A percentile compares a stretch with the other conserved stretches of the same genome.
Evolutionary conservation across 2,113 vertebrate species (phyloP).

Genomic region (Crotalus tigris): DNA sequence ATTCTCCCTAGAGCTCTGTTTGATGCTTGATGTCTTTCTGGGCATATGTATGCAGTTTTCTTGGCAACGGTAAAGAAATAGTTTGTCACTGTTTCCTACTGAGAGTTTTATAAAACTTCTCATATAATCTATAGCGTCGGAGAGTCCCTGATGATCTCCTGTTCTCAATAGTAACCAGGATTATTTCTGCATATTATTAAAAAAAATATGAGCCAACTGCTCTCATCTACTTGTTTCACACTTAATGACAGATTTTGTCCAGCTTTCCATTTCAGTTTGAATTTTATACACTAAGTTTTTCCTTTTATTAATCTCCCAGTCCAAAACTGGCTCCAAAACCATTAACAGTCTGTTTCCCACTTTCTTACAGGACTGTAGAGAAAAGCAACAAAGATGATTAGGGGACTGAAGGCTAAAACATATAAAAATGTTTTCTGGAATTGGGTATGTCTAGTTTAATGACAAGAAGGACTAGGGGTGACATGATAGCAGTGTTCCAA

Average conservation of each 20-base stretch:
- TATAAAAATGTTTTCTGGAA: neutral
- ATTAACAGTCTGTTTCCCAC: neutral
- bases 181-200: neutral
- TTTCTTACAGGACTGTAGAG: neutral
- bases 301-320: neutral
- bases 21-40: neutral
- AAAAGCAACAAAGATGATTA: neutral
- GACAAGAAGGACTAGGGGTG: neutral
- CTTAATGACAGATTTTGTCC: neutral
- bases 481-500: neutral
- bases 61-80: neutral
- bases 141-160: neutral
- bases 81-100: neutral
- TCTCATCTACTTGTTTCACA: neutral
- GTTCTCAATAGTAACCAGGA: neutral
- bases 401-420: neutral
- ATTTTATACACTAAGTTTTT: neutral
- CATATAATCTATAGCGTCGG: neutral
- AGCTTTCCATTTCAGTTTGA: neutral
- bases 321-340: neutral
- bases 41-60: neutral
- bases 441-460: neutral
- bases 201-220: neutral
- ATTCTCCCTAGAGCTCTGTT: neutral
- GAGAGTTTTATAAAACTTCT: neutral